A percentile compares a stretch with the other conserved stretches of the same genome.
These are phyloP conservation scores for Tragelaphus imberbis DNA, from an alignment of 2,113 vertebrate species.

Conservation along the genomic window DNA sequence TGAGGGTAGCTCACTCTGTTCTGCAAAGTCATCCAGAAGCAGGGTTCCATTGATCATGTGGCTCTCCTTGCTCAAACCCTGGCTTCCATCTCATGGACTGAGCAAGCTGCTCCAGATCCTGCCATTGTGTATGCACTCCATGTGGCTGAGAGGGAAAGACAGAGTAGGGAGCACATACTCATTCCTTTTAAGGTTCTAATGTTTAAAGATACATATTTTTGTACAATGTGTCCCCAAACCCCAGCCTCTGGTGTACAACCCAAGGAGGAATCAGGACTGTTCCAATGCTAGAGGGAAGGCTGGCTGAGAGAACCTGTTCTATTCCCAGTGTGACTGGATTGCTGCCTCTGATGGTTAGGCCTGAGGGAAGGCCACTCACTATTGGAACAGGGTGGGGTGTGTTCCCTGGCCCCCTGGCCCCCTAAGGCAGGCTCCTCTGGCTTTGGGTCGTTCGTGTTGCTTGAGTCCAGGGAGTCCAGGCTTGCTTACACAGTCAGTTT, in stretches of 20 bases:
- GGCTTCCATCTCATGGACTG: background rate
- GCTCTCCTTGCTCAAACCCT: background rate
- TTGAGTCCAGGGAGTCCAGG: background rate
- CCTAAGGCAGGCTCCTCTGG: background rate
- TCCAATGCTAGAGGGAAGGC: background rate
- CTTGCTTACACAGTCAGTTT: background rate
- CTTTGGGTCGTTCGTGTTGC: background rate
- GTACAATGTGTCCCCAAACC: background rate
- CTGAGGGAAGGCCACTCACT: background rate
- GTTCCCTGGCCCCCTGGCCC: background rate
- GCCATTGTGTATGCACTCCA: background rate
- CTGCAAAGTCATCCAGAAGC: background rate
- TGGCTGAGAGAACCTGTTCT: background rate
- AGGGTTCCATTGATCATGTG: background rate
- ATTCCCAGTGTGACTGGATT: background rate
- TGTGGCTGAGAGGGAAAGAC: background rate
- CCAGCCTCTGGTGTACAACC: background rate
- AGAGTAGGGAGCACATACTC: background rate
- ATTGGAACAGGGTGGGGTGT: background rate
- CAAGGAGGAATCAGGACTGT: background rate
- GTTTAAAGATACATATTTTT: background rate
- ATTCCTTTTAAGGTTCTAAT: background rate
- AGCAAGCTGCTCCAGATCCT: background rate
- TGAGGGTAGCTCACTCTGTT: background rate
- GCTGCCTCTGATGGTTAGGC: background rate